Conservation (phyloP, 2,113 vertebrate genomes). For the Leucoraja erinaceus region DNA sequence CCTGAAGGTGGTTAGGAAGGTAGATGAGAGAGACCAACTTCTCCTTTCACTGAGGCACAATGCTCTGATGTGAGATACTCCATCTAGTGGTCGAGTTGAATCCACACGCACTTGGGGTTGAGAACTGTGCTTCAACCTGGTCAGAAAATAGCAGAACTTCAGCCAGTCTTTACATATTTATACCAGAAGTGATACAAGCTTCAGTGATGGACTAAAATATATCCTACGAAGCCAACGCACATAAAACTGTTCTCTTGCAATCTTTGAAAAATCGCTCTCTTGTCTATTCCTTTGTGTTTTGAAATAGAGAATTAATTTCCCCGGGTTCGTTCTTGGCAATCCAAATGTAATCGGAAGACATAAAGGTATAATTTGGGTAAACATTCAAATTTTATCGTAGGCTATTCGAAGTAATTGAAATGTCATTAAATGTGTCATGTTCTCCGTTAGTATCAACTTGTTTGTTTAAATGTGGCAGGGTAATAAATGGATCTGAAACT, state of each 20-base stretch:
- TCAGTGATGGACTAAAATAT: background rate
- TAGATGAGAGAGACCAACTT: background rate
- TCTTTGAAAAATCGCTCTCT: background rate
- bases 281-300: background rate
- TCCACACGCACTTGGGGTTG: background rate
- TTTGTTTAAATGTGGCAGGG: conserved; percentile 17
- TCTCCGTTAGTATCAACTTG: background rate
- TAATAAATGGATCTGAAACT: conserved; percentile 33
- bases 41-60: background rate
- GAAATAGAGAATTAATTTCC: background rate
- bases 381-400: background rate
- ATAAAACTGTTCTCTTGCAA: background rate
- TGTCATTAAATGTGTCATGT: conserved; percentile 32
- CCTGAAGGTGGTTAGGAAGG: background rate
- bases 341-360: background rate
- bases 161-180: background rate
- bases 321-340: background rate
- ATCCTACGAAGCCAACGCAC: background rate
- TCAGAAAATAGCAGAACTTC: background rate
- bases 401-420: conserved; percentile 18
- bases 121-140: background rate
- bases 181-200: background rate
- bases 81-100: background rate
- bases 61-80: background rate
- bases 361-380: background rate